Percentiles rank a stretch among this genome's conserved stretches.
Evolutionary conservation across 2,113 vertebrate species (phyloP).

Genomic region (Trochalopteron elliotii): DNA sequence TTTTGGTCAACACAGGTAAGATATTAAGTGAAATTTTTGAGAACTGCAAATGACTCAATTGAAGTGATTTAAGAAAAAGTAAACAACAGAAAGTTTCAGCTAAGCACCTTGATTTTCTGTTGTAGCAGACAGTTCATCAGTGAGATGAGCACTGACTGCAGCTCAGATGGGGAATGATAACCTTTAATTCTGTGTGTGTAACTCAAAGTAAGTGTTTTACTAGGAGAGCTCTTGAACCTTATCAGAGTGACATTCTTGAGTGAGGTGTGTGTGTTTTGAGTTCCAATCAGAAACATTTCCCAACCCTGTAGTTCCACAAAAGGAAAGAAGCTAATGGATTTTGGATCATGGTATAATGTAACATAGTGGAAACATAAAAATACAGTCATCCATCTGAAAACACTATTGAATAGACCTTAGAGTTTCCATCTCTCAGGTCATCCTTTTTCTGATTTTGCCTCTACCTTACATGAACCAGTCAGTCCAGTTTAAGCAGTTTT

Average conservation of each 20-base stretch:
- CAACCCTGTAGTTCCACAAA: background rate
- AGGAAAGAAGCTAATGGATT: background rate
- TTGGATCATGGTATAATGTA: background rate
- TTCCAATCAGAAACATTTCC: background rate
- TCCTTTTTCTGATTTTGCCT: constrained; percentile 15
- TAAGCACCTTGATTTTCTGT: background rate
- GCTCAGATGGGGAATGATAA: background rate
- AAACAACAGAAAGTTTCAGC: background rate
- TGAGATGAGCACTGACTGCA: background rate
- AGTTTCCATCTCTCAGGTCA: background rate
- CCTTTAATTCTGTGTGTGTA: background rate
- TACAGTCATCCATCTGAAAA: background rate
- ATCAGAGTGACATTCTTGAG: background rate
- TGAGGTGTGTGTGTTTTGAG: background rate
- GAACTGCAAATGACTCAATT: background rate
- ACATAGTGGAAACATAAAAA: background rate
- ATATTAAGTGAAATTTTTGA: background rate
- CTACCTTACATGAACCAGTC: constrained; percentile 8
- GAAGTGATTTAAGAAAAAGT: background rate
- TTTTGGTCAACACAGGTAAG: background rate
- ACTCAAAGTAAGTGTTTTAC: background rate
- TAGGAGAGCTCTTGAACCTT: background rate
- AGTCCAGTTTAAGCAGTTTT: constrained; percentile 14
- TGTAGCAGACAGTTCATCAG: background rate
- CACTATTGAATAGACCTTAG: background rate